These are phyloP conservation scores for Tragelaphus strepsiceros DNA, from an alignment of 2,113 vertebrate species.

Conservation along the genomic window DNA sequence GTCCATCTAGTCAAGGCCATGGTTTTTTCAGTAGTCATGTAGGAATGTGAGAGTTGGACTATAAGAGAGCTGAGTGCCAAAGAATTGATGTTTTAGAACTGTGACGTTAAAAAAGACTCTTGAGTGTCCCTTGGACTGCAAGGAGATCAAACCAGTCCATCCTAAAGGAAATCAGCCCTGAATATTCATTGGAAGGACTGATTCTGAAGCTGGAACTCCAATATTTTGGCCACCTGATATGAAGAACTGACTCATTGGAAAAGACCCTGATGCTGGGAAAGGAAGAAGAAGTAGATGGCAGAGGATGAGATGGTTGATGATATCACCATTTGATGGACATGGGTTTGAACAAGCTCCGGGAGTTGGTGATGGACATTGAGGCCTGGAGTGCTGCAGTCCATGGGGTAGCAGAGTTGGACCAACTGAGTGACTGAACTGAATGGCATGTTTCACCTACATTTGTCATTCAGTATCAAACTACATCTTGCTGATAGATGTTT, in stretches of 20 bases:
- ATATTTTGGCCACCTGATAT: neutral
- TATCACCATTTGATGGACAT: accelerated
- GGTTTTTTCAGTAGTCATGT: neutral
- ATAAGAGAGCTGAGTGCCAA: neutral
- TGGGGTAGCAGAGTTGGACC: neutral
- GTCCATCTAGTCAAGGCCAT: neutral
- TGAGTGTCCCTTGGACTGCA: neutral
- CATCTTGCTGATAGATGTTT: neutral
- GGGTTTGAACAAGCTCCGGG: neutral
- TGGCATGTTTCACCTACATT: neutral
- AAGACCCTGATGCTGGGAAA: neutral
- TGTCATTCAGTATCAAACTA: neutral
- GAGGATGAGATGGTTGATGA: neutral
- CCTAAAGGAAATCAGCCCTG: neutral
- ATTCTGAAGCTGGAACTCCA: neutral
- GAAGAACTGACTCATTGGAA: neutral
- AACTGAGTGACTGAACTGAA: neutral
- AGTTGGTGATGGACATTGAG: neutral
- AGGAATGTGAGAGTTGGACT: neutral
- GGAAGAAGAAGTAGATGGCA: neutral
- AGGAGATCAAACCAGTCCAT: neutral
- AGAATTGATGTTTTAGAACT: neutral
- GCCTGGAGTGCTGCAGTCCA: neutral
- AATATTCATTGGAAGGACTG: neutral
- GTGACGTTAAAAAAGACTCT: neutral